A percentile compares a stretch with the other conserved stretches of the same genome.
Evolutionary conservation across 1,140 invertebrate species (phyloP).

Genomic region (Potamilus streckersoni): DNA sequence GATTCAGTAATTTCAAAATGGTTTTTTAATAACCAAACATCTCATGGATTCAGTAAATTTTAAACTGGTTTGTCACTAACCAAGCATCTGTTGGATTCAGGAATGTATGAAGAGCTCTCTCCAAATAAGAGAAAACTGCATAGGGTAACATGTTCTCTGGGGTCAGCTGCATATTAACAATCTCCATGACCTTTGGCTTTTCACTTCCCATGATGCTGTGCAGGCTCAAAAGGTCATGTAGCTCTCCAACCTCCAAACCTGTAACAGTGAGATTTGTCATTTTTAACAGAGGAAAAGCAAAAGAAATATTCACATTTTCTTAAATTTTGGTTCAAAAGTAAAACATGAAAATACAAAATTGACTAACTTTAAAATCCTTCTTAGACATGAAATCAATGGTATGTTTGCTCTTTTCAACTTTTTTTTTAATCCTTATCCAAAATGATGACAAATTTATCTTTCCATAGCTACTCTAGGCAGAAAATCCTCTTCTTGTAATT

Average conservation of each 20-base stretch:
- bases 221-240: slow-evolving; percentile 56
- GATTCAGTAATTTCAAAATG: too few species aligned
- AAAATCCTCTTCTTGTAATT: too few species aligned
- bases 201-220: slow-evolving; percentile 28
- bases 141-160: slow-evolving; percentile 41
- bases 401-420: too few species aligned
- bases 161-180: slow-evolving; percentile 38
- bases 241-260: slow-evolving; percentile 58
- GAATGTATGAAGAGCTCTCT: slow-evolving; percentile 54
- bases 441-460: too few species aligned
- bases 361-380: neutral
- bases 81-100: slow-evolving; percentile 49
- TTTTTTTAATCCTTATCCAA: too few species aligned
- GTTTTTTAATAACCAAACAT: too few species aligned
- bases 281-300: neutral
- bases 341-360: neutral
- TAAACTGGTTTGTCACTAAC: slow-evolving; percentile 18
- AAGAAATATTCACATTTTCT: neutral
- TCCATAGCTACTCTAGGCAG: too few species aligned
- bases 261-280: slow-evolving; percentile 1
- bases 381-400: neutral
- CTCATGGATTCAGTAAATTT: too few species aligned
- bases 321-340: neutral
- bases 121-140: slow-evolving; percentile 44
- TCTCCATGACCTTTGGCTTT: slow-evolving; percentile 39